These are phyloP conservation scores for Psittacula derbiana DNA, from an alignment of 2,797 vertebrate species.

Conservation along the genomic window DNA sequence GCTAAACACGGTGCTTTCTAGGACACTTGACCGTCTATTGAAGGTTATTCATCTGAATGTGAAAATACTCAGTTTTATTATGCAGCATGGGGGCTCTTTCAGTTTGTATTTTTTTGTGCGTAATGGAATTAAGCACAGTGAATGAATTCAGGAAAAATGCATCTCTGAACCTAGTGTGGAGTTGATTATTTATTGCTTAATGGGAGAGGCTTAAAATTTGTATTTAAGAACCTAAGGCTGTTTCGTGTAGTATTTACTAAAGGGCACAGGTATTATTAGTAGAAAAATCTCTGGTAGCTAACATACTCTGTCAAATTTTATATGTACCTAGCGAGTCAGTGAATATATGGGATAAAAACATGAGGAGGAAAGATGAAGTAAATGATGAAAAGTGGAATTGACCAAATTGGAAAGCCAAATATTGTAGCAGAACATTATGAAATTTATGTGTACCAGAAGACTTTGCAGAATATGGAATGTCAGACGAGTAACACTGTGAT, in stretches of 20 bases:
- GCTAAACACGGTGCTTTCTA: not conserved
- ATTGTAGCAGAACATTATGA: not conserved
- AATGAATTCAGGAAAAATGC: not conserved
- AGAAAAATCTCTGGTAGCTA: not conserved
- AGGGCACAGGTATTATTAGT: not conserved
- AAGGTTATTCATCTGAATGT: not conserved
- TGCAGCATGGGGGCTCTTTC: not conserved
- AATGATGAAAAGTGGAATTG: not conserved
- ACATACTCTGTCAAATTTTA: not conserved
- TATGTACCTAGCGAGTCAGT: not conserved
- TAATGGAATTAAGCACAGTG: not conserved
- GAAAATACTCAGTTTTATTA: not conserved
- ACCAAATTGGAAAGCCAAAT: not conserved
- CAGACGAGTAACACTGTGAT: not conserved
- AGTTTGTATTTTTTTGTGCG: not conserved
- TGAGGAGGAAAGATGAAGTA: not conserved
- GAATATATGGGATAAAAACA: not conserved
- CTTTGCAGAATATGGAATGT: not conserved
- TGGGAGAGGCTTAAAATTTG: not conserved
- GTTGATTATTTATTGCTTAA: not conserved
- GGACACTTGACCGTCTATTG: not conserved
- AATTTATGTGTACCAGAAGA: not conserved
- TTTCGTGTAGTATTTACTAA: not conserved
- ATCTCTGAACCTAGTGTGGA: not conserved
- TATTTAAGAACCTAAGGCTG: not conserved